Evolutionary conservation across 1,140 invertebrate genomes (phyloP).

Genomic region (Drosophila ironensis): DNA sequence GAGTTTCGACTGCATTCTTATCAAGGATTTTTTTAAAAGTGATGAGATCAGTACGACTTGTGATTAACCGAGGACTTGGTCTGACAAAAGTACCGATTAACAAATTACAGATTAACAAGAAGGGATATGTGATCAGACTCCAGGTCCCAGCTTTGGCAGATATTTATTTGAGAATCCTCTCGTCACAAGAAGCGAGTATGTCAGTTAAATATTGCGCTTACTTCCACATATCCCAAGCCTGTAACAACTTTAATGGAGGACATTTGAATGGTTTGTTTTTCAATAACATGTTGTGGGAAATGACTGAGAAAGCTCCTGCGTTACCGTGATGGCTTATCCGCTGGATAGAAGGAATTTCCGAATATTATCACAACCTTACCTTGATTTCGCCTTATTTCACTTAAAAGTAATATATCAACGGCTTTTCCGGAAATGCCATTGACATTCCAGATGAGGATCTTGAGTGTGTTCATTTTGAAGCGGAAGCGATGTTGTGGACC

Average conservation of each 20-base stretch:
- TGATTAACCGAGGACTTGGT: conserved; percentile 6
- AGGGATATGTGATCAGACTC: conserved; percentile 22
- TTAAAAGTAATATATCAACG: conserved; percentile 23
- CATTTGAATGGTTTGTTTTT: background rate
- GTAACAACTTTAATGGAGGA: background rate
- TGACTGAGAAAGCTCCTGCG: no score
- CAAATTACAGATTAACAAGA: background rate
- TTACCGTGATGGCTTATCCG: background rate
- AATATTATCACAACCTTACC: background rate
- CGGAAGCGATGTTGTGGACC: background rate
- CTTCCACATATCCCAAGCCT: background rate
- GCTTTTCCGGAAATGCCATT: conserved; percentile 18
- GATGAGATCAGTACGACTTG: background rate
- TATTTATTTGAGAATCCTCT: background rate
- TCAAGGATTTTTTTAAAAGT: background rate
- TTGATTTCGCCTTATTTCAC: conserved; percentile 11
- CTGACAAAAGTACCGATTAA: background rate
- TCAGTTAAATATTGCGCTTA: no score
- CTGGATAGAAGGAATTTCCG: background rate
- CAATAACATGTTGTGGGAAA: no score
- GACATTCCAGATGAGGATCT: conserved; percentile 27
- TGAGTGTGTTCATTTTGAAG: conserved; percentile 3
- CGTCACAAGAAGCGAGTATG: no score
- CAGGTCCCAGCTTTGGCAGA: conserved; percentile 4
- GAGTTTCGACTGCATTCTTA: no score